Evolutionary conservation across 2,888 invertebrate genomes (phyloP).

Genomic region (Calameuta pallipes): DNA sequence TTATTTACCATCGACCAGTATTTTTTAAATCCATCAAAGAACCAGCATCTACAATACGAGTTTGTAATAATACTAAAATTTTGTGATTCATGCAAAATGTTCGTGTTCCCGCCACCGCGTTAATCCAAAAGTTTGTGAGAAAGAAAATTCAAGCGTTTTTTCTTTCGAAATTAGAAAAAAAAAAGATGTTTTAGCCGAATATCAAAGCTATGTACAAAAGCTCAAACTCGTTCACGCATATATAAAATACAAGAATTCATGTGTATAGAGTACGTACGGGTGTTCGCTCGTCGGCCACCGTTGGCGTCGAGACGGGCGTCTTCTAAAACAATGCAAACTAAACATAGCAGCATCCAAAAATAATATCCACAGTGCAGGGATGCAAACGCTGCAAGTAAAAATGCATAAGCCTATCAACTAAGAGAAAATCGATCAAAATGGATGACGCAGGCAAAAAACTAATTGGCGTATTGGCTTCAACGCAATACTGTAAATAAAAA

Average conservation of each 20-base stretch:
- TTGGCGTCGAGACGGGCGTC: conserved; percentile 44
- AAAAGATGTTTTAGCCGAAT: not conserved
- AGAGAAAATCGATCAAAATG: not conserved
- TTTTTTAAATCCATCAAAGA: not conserved
- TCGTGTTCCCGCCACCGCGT: not conserved
- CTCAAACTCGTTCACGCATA: not conserved
- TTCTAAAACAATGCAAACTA: conserved; percentile 64
- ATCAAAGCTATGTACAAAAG: not conserved
- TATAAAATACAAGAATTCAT: not conserved
- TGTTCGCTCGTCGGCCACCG: conserved; percentile 74
- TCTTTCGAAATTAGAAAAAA: not conserved
- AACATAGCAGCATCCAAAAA: conserved; percentile 52
- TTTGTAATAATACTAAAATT: not conserved
- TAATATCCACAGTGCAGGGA: conserved; percentile 7
- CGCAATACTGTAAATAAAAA: not conserved
- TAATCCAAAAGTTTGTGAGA: not conserved
- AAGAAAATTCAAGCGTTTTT: not conserved
- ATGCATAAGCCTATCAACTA: not conserved
- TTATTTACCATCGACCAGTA: not conserved
- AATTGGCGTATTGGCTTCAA: not conserved
- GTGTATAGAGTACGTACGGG: conserved; percentile 76
- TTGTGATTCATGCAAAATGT: not conserved
- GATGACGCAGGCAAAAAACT: not conserved
- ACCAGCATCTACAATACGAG: not conserved
- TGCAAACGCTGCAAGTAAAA: conserved; percentile 3